A percentile compares a stretch with the other conserved stretches of the same genome.
These are phyloP conservation scores for Silurus asotus DNA, from an alignment of 2,113 vertebrate species.

Conservation along the genomic window DNA sequence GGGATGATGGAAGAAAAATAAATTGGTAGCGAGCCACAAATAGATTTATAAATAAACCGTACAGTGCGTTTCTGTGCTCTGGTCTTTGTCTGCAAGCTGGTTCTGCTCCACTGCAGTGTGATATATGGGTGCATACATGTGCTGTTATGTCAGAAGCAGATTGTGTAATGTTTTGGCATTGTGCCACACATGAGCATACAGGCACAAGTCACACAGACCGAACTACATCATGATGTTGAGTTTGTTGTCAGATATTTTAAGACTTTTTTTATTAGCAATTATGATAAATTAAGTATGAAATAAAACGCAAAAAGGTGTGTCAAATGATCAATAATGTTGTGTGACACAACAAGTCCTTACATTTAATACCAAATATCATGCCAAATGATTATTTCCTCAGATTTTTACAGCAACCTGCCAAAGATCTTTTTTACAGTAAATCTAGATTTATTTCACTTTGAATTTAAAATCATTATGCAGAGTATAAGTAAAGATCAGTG, in stretches of 20 bases:
- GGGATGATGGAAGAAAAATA: too few relatives aligned
- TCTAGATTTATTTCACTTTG: too few relatives aligned
- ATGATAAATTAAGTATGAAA: not conserved
- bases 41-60: too few relatives aligned
- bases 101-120: conserved; percentile 14
- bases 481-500: too few relatives aligned
- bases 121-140: conserved; percentile 39
- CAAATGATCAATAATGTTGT: not conserved
- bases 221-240: too few relatives aligned
- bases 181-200: not conserved
- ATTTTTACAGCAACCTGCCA: not conserved
- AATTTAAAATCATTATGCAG: too few relatives aligned
- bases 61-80: not conserved
- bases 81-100: not conserved
- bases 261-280: not conserved
- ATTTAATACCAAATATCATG: not conserved
- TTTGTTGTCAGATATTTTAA: not conserved
- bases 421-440: not conserved
- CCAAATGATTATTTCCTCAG: not conserved
- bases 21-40: too few relatives aligned
- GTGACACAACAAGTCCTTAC: not conserved
- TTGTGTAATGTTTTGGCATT: conserved; percentile 40
- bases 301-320: not conserved
- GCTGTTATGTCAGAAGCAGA: conserved; percentile 33
- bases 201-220: not conserved